Base-by-base conservation (phyloP, 2,113 vertebrate species). In the Chaetodon trifascialis region DNA sequence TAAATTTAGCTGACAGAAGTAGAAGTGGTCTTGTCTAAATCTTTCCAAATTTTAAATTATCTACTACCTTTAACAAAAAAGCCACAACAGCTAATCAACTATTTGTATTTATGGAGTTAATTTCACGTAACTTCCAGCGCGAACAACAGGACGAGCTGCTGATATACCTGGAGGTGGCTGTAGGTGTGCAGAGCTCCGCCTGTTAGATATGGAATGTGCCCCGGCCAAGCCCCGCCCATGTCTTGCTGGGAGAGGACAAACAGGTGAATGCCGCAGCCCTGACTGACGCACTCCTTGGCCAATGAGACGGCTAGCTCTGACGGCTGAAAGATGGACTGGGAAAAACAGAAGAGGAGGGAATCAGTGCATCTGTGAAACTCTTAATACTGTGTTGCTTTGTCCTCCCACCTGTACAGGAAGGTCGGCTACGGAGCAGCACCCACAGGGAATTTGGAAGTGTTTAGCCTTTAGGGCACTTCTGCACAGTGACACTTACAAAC, bases 211-310 rank as follows among this genome's bases (percentile, higher is more conserved):
- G 95, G 91, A 36, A 94, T 67, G 76, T 96, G 91, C 0, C 95
- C 95, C 0, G 95, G 94, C 94, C 95, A 95, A 19, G 95, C 94
- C 49, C 94, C 92, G 6, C 95, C 95, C 52, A 96, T 93, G 16
- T 93, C 90, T 63, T 94, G 93, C 56, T 93, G 91, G 4, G 94
- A 93, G 47, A 96, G 94, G 77, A 94, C 67, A 75, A 95, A 96
- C 58, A 95, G 89, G 83, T 96, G 93, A 79, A 96, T 78, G 4
- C 94, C 83, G 47, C 95, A 96, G 58, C 95, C 96, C 84, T 96
- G 95, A 88, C 0, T 7, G 84, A 95, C 86, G 7, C 95, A 96
- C 63, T 93, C 88, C 79, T 92, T 93, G 73, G 93, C 87, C 93
- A 96, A 83, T 63, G 92, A 93, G 60, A 87, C 11, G 10, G 80